Evolutionary conservation across 64 coral and sea anemone species (phyloP).

Genomic region (Cladopsammia gracilis): DNA sequence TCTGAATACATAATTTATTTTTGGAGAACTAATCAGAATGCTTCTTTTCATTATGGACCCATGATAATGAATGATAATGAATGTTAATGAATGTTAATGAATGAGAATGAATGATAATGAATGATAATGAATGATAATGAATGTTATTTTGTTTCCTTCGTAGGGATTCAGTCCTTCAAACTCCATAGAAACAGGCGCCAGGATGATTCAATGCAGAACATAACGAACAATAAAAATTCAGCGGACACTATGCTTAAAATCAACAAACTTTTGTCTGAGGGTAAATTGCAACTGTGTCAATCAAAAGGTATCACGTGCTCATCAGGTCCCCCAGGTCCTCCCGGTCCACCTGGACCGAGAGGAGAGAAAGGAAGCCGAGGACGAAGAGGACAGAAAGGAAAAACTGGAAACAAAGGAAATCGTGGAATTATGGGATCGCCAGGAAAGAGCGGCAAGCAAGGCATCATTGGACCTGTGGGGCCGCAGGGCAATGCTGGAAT

Average conservation of each 20-base stretch:
- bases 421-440: constrained; percentile 10
- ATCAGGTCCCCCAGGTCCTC: constrained; percentile 13
- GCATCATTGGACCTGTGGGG: constrained; percentile 10
- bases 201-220: not conserved
- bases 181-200: not conserved
- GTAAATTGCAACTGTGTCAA: not conserved
- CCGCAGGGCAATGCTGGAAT: constrained; percentile 32
- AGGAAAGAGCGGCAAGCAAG: constrained; percentile 41
- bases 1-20: too few relatives aligned
- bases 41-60: too few relatives aligned
- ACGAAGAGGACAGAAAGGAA: constrained; percentile 19
- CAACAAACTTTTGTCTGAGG: not conserved
- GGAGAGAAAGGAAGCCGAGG: constrained; percentile 40
- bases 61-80: too few relatives aligned
- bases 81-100: too few relatives aligned
- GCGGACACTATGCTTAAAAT: not conserved
- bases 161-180: not conserved
- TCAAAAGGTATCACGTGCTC: not conserved
- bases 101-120: too few relatives aligned
- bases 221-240: too few relatives aligned
- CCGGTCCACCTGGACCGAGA: constrained; percentile 41
- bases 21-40: too few relatives aligned
- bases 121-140: too few relatives aligned
- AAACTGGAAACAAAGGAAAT: constrained; percentile 5
- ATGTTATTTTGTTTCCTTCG: not conserved